Evolutionary conservation across 2,888 invertebrate species (phyloP), one percentile per base, ranked within the genome.

Genomic region (Nephrotoma guestfalica): DNA sequence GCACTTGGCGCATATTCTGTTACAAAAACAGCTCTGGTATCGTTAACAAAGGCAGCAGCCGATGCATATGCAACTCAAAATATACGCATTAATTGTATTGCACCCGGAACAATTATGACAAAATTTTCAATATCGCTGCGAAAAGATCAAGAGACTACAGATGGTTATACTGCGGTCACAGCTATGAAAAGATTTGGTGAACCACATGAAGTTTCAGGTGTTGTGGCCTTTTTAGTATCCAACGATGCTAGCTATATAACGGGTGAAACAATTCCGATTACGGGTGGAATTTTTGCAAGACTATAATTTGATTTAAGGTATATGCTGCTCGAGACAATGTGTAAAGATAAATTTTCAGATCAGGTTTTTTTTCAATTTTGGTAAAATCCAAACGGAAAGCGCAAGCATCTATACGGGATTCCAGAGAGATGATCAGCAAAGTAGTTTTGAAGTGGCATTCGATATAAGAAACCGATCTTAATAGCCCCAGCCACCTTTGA

Each of bases 1-100:
- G 4, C 2, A n/a, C 91, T 99, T 88, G 98, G 97, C 13, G 94
- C 96, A 1, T 99, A 99, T 91, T 96, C 97, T 57, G 95, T 99
- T 0, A 98, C 97, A 90, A 99, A 99, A 93, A 98, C 98, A 4
- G 95, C 98, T 5, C 92, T 99, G 86, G 91, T 99, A 87, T 98
- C 98, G 6, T 91, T 99, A 83, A 96, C 96, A 1, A 98, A 97
- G 92, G 95, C 95, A 84, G 94, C 96, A 45, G 94, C 97, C 2
- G 92, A 93, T 87, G 96, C 97, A 90, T 92, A 97, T 71, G 96
- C 96, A 0, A 89, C 92, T 7, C 95, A 96, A 88, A 97, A 97
- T 88, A 98, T 99, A 88, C 94, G 98, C 88, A 98, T 99, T 0
- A 99, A 99, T 91, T 96, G 96, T 89, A 93, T 99, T 45, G 97